A percentile compares a stretch with the other conserved stretches of the same genome.
These are phyloP conservation scores for Macrotis lagotis DNA, from an alignment of 2,113 vertebrate species.

Conservation along the genomic window DNA sequence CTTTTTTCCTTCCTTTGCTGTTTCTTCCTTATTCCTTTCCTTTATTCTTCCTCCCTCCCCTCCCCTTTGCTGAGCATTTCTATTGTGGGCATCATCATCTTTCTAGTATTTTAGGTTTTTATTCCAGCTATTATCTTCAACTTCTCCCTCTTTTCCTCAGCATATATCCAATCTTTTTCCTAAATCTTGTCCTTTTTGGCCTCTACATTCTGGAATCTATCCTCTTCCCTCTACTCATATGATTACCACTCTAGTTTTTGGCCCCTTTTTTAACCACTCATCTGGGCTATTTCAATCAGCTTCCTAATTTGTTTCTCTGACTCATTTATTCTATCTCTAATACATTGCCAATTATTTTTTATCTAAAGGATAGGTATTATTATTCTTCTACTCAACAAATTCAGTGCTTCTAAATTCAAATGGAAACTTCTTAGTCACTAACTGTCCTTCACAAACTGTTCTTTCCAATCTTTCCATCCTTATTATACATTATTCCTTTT, in stretches of 20 bases:
- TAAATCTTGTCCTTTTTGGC: neutral
- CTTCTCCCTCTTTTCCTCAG: neutral
- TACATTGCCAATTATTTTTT: neutral
- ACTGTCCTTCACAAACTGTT: neutral
- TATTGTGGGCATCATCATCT: neutral
- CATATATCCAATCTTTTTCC: neutral
- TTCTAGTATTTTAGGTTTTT: neutral
- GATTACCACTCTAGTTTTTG: neutral
- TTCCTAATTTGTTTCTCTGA: neutral
- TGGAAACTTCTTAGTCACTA: neutral
- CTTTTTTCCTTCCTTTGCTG: too few relatives aligned
- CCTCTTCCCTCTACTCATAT: neutral
- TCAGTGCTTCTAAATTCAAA: neutral
- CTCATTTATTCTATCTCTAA: neutral
- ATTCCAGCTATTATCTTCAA: neutral
- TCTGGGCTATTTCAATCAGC: neutral
- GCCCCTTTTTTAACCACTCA: neutral
- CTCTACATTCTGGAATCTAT: neutral
- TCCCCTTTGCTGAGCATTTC: neutral
- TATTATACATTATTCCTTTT: neutral
- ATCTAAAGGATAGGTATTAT: neutral
- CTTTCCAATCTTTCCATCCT: neutral
- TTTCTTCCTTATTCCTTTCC: too few relatives aligned
- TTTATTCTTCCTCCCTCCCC: neutral
- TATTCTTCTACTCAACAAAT: neutral